A percentile compares a stretch with the other conserved stretches of the same genome.
phyloP scores from a whole-genome alignment of 2,113 vertebrate genomes.

The Macroglossus sobrinus region DNA sequence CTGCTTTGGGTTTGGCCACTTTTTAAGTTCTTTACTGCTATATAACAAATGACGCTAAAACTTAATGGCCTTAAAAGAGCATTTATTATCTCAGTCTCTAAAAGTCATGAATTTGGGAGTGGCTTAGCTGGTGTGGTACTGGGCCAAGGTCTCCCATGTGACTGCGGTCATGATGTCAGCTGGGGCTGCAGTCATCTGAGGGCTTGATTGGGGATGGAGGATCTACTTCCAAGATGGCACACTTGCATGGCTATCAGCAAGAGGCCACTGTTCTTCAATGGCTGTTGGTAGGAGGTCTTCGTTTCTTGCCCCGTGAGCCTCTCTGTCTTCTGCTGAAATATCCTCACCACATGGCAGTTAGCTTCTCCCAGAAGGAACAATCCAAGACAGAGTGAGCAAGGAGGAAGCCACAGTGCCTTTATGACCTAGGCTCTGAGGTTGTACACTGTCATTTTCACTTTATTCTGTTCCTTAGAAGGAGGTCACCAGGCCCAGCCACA shows the following conservation, averaged over 20 bases:
- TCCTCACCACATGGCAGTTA: not conserved
- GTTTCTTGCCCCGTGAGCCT: not conserved
- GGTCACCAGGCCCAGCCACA: not conserved
- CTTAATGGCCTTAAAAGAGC: not conserved
- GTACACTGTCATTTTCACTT: not conserved
- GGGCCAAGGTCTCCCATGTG: not conserved
- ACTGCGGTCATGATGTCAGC: not conserved
- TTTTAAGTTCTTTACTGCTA: not conserved
- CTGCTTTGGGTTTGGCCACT: not conserved
- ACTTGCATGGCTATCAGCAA: accelerated
- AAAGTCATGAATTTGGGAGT: not conserved
- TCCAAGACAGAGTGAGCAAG: not conserved
- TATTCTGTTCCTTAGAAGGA: not conserved
- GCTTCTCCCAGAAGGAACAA: not conserved
- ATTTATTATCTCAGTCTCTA: not conserved
- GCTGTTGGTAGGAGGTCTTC: not conserved
- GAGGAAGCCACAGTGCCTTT: not conserved
- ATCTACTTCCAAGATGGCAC: not conserved
- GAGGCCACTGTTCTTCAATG: not conserved
- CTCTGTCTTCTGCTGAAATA: not conserved
- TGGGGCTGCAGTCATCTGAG: not conserved
- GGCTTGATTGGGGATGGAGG: not conserved
- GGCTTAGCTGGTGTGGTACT: not conserved
- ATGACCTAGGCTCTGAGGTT: not conserved
- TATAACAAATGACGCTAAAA: not conserved